Evolutionary conservation across 2,888 invertebrate genomes (phyloP), one percentile per base, ranked within the genome.

Genomic region (Poecilobothrus nobilitatus): DNA sequence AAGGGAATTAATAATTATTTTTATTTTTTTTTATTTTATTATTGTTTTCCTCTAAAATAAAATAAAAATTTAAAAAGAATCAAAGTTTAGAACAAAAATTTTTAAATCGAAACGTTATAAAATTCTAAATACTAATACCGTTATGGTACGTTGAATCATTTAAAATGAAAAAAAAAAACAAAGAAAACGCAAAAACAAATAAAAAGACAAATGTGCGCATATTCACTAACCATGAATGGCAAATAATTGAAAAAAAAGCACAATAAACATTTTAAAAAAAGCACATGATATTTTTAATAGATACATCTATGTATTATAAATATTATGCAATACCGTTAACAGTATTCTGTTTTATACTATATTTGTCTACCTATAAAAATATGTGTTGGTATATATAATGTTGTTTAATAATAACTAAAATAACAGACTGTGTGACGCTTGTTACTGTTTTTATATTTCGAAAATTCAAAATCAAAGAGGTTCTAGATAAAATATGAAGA

Each of bases 161-260:
- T 53, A 15, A 53, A 53, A 53, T 12, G 41, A 41, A 27, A 27
- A 27, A 27, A 27, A 27, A 27, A 27, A 27, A 27, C 27, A 27
- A 27, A 27, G 5, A 27, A 27, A 27, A 27, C 2, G 5, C 2
- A 27, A 27, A 27, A 27, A 27, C 2, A 27, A 4, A 27, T 5
- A 27, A 27, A 27, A 27, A 2, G 5, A 2, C 2, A 37, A 37
- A 8, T 37, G 53, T 53, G 53, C 53, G 53, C 53, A 53, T 53
- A 53, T 53, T 53, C 53, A 53, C 53, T 53, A 53, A 53, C 53
- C 53, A 53, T 53, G 53, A 53, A 53, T 53, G 53, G 53, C 53
- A 53, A 27, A 27, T 27, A 27, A 53, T 53, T 53, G 53, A 53
- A 53, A 53, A 44, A 53, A 53, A 53, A 53, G 53, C 53, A 53